Evolutionary conservation across 2,797 vertebrate genomes (phyloP).

Genomic region (Microchirus variegatus): DNA sequence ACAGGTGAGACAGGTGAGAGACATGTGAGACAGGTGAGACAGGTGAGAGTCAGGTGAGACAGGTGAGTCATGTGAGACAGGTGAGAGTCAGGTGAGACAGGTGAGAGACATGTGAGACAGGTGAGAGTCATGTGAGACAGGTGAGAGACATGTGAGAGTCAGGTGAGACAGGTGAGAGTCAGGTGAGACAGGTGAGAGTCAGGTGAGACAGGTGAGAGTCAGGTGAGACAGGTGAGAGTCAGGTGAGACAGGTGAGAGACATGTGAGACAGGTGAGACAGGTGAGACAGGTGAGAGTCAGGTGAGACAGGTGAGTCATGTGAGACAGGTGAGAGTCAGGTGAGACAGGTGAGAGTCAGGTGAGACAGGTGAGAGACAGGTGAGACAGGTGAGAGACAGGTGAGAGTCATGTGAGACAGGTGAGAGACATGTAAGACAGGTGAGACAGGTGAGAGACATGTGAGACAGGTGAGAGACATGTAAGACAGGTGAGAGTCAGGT

Average conservation of each 20-base stretch:
- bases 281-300: slow-evolving; percentile 84
- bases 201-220: slow-evolving; percentile 84
- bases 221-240: slow-evolving; percentile 84
- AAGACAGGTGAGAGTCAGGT: slow-evolving; percentile 84
- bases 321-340: too few relatives aligned
- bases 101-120: slow-evolving; percentile 84
- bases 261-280: slow-evolving; percentile 84
- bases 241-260: slow-evolving; percentile 82
- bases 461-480: slow-evolving; percentile 84
- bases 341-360: slow-evolving; percentile 81
- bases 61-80: slow-evolving; percentile 80
- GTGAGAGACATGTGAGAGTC: too few relatives aligned
- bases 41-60: slow-evolving; percentile 84
- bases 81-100: too few relatives aligned
- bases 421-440: slow-evolving; percentile 84
- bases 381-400: slow-evolving; percentile 83
- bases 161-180: slow-evolving; percentile 88
- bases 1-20: slow-evolving; percentile 82
- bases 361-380: slow-evolving; percentile 83
- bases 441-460: slow-evolving; percentile 39
- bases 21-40: too few relatives aligned
- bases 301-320: slow-evolving; percentile 82
- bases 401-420: slow-evolving; percentile 84
- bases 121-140: slow-evolving; percentile 72
- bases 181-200: slow-evolving; percentile 84